Conservation (phyloP, 2,113 vertebrate species). For the Equus przewalskii region DNA sequence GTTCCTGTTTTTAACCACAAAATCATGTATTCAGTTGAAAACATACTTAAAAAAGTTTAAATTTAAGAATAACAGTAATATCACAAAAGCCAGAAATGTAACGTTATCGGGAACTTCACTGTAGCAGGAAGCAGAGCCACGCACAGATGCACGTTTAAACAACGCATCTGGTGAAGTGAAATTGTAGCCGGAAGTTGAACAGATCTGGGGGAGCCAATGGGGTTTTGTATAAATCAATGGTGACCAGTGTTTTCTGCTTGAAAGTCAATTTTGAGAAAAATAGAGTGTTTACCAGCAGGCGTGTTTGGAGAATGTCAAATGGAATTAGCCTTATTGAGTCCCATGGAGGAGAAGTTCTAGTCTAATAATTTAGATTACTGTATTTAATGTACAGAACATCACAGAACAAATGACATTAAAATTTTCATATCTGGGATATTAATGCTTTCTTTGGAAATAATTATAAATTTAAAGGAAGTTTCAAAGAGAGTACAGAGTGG, state of each 20-base stretch:
- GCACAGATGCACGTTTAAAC: background rate
- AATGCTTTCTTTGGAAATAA: background rate
- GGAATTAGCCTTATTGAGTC: background rate
- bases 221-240: slow-evolving; percentile 39
- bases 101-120: background rate
- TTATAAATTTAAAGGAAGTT: background rate
- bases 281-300: slow-evolving; percentile 3
- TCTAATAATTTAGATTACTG: background rate
- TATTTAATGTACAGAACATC: background rate
- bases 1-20: slow-evolving; percentile 22
- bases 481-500: background rate
- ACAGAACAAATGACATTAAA: slow-evolving; percentile 9
- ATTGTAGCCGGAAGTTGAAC: background rate
- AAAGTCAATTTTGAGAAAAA: slow-evolving; percentile 10
- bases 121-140: background rate
- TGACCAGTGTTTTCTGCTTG: slow-evolving; percentile 19
- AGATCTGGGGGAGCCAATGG: background rate
- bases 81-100: background rate
- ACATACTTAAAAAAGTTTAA: background rate
- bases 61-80: background rate
- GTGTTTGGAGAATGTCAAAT: background rate
- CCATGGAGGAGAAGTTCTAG: background rate
- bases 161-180: background rate
- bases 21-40: background rate
- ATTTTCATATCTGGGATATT: background rate